Evolutionary conservation across 2,113 vertebrate species (phyloP), one percentile per base, ranked within the genome.

Genomic region (Prinia subflava): DNA sequence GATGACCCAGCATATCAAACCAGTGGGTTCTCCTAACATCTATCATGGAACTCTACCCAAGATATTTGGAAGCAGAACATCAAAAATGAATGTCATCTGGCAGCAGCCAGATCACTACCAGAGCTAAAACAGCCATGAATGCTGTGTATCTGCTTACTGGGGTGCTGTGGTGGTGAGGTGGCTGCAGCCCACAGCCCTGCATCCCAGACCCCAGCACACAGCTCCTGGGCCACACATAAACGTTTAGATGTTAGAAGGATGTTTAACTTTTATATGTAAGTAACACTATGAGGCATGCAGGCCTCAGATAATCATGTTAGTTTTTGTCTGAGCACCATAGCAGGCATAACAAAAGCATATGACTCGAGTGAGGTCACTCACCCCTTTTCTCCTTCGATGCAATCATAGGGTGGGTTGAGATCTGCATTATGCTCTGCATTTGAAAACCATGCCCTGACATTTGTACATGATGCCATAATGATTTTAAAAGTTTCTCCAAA

Each of bases 41-140:
- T 63, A 17, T 69, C 83, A 41, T 18, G 93, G 92, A 94, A 86
- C 68, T 20, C 53, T 75, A 30, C 83, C 88, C 92, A 78, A 93
- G 64, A 18, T 74, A 91, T 88, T 63, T 95, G 91, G 79, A 95
- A 93, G 83, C 83, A 94, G 88, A 71, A 81, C 68, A 94, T 87
- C 10, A 95, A 94, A 96, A 96, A 95, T 90, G 83, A 89, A 65
- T 92, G 90, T 92, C 94, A 96, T 95, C 88, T 96, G 96, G n/a
- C 88, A 89, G 90, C 80, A 96, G 90, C 73, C 73, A 93, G 94
- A 64, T 96, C 83, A 47, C 52, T 75, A 47, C 27, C 93, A 86
- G 92, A 71, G 76, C 46, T 95, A 96, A 97, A 96, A 94, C 95
- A 95, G 95, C 92, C 87, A 24, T 13, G 55, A 91, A 53, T 13